Evolutionary conservation across 2,888 invertebrate genomes (phyloP), one percentile per base, ranked within the genome.

Genomic region (Lapara coniferarum): DNA sequence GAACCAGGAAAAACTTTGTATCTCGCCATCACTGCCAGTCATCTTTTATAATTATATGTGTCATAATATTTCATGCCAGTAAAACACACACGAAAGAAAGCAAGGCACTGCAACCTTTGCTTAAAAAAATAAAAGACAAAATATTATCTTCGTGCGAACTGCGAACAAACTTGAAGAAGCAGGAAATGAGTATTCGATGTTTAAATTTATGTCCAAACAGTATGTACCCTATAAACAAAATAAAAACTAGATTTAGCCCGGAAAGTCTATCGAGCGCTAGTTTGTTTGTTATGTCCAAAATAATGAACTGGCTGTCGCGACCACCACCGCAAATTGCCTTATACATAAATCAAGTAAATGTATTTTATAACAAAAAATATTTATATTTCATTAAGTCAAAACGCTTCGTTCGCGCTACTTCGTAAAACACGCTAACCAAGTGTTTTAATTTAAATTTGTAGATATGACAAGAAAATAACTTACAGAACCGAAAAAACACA

Each of bases 381-480:
- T 84, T 83, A 75, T 77, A 77, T 84, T 85, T 81, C 79, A 83
- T 83, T 81, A 81, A 77, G 76, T 73, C 74, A 73, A 73, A 57
- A 66, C 30, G 67, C 67, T 19, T 25, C 49, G 56, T 53, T 44
- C 70, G 66, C 72, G 70, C 74, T 75, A 74, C 75, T 76, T 73
- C 76, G 72, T 74, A 77, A 75, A 78, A 79, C 77, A 77, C 71
- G 75, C 68, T 73, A 74, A 71, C 73, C 70, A 75, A 74, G 75
- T 71, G 73, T 75, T 79, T 77, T 75, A 78, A 80, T 79, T 79
- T 78, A 79, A 80, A 80, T 76, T 77, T 78, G 78, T 78, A 78
- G 77, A 69, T 59, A 58, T 44, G 58, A 58, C 55, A 58, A 68
- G 68, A 68, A 57, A 58, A 46, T 56, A 19, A 46, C 58, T 51